phyloP scores from a whole-genome alignment of 1,140 invertebrate genomes.

The Gerris buenoi region DNA sequence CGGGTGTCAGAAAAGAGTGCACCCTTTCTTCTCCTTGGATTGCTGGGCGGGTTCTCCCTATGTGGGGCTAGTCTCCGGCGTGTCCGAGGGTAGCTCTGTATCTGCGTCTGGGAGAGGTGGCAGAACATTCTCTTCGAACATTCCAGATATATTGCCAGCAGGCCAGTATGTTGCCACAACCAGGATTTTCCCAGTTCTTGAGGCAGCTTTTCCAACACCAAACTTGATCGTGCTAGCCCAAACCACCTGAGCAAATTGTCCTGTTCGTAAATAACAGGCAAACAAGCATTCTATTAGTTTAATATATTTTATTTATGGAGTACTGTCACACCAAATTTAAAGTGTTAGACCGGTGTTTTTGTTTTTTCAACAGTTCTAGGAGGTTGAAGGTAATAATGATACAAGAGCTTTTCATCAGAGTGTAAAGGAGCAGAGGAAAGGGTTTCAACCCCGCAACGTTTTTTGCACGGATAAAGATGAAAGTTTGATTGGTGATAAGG shows the following conservation, averaged over 20 bases:
- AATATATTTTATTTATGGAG: too few species aligned
- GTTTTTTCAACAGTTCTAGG: too few species aligned
- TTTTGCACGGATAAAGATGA: too few species aligned
- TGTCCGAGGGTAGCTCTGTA: neutral
- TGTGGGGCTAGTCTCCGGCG: neutral
- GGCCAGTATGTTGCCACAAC: slow-evolving; percentile 69
- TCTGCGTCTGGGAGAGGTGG: neutral
- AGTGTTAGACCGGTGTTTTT: too few species aligned
- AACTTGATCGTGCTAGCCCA: slow-evolving; percentile 62
- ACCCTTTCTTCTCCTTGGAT: neutral
- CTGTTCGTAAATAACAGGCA: slow-evolving; percentile 37
- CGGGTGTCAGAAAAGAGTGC: neutral
- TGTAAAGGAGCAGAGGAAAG: too few species aligned
- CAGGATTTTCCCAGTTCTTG: slow-evolving; percentile 51
- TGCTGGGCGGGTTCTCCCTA: neutral
- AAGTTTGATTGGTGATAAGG: too few species aligned
- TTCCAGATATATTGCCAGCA: slow-evolving; percentile 43
- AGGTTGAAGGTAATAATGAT: too few species aligned
- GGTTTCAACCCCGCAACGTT: too few species aligned
- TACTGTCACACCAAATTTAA: too few species aligned
- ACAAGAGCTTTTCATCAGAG: too few species aligned
- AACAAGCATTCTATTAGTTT: too few species aligned
- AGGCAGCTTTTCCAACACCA: slow-evolving; percentile 64
- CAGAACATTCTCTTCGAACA: slow-evolving; percentile 13
- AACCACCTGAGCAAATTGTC: slow-evolving; percentile 79